A percentile compares a stretch with the other conserved stretches of the same genome.
These are phyloP conservation scores for Ammodramus savannarum DNA, from an alignment of 2,113 vertebrate species.

Conservation along the genomic window DNA sequence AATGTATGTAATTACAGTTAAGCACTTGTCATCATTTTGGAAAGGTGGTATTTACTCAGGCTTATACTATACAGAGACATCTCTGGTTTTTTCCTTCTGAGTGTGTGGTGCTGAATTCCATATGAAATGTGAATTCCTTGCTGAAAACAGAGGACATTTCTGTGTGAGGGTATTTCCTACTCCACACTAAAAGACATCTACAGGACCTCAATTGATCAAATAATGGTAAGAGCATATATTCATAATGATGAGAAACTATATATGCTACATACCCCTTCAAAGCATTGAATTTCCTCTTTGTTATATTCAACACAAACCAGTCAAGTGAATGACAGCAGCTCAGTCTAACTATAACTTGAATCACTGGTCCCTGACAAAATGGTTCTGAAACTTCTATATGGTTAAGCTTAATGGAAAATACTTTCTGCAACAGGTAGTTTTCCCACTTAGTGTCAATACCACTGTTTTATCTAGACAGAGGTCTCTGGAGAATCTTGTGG, in stretches of 20 bases:
- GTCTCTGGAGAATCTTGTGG: not conserved
- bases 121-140: not conserved
- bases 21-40: conserved; percentile 39
- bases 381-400: not conserved
- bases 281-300: not conserved
- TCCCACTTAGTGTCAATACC: not conserved
- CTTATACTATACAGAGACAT: not conserved
- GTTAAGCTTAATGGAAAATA: not conserved
- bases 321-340: not conserved
- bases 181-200: not conserved
- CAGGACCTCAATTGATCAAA: not conserved
- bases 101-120: not conserved
- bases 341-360: not conserved
- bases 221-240: not conserved
- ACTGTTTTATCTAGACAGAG: not conserved
- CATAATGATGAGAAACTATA: not conserved
- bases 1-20: conserved; percentile 46
- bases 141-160: not conserved
- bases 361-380: not conserved
- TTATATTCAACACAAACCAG: not conserved
- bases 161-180: not conserved
- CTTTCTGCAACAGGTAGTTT: not conserved
- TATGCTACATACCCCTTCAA: not conserved
- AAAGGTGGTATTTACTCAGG: conserved; percentile 17
- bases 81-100: not conserved